Conservation (phyloP, 1,140 invertebrate genomes). For the Wasmannia auropunctata region DNA sequence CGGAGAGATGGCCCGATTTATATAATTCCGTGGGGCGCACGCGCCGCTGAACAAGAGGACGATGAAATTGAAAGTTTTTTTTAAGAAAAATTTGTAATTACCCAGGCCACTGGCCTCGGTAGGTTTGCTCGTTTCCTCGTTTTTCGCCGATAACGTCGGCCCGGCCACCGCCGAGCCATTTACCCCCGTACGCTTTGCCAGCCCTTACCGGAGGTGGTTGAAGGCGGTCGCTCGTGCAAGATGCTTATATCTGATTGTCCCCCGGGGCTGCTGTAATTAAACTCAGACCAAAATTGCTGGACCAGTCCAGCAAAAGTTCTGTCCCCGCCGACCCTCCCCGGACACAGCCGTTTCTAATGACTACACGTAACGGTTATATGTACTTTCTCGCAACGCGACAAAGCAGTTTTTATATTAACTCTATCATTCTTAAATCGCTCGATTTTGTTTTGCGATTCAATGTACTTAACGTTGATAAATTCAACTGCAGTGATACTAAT, state of each 20-base stretch:
- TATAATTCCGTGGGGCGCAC: conserved; percentile 16
- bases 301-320: conserved; percentile 67
- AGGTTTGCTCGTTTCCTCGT: conserved; percentile 61
- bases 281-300: conserved; percentile 78
- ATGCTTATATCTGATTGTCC: conserved; percentile 78
- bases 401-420: conserved; percentile 11
- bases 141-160: conserved; percentile 70
- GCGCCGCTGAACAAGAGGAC: conserved; percentile 38
- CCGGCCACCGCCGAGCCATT: conserved; percentile 61
- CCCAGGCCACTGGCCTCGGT: conserved; percentile 43
- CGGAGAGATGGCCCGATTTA: not conserved
- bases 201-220: conserved; percentile 68
- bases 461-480: not conserved
- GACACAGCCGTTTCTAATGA: conserved; percentile 61
- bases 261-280: conserved; percentile 77
- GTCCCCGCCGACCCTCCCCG: conserved; percentile 55
- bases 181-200: conserved; percentile 63
- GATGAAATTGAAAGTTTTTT: conserved; percentile 79
- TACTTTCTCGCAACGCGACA: conserved; percentile 8
- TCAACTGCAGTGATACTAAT: not conserved
- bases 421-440: not conserved
- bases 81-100: conserved; percentile 76
- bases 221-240: conserved; percentile 70
- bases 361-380: conserved; percentile 64
- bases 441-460: not conserved